Evolutionary conservation across 2,797 vertebrate species (phyloP).

Genomic region (Capromys pilorides): DNA sequence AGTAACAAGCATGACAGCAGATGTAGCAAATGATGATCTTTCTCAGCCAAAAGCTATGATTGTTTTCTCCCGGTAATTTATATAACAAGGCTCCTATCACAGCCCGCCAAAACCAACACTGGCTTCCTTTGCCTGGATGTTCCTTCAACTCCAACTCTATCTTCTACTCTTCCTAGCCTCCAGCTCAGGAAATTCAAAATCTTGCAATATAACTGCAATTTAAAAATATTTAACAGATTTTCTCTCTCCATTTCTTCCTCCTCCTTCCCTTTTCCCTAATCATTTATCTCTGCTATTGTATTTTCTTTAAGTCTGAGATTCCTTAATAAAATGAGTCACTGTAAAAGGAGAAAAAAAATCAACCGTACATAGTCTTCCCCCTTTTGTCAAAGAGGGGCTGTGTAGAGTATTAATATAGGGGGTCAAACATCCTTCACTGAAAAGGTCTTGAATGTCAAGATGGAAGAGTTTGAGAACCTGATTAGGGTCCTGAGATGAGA

Average conservation of each 20-base stretch:
- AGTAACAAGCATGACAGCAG: background rate
- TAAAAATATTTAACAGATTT: conserved; percentile 17
- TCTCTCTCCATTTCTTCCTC: background rate
- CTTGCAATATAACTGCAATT: background rate
- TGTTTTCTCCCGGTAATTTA: conserved; percentile 19
- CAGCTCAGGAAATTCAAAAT: conserved; percentile 21
- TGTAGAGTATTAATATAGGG: background rate
- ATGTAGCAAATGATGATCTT: background rate
- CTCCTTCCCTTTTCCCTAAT: background rate
- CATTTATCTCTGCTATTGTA: background rate
- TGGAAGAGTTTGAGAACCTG: conserved; percentile 22
- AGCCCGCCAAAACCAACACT: background rate
- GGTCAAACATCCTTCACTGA: conserved; percentile 44
- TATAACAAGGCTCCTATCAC: background rate
- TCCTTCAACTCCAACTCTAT: background rate
- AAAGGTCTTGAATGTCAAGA: conserved; percentile 43
- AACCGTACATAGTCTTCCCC: background rate
- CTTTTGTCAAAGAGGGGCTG: background rate
- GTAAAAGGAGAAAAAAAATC: background rate
- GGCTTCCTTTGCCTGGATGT: background rate
- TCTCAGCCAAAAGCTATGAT: background rate
- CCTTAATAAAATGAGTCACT: conserved; percentile 14
- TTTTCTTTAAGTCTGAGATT: conserved; percentile 21
- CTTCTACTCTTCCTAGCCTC: background rate
- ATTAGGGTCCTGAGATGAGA: background rate